Base-by-base conservation (phyloP, 2,888 invertebrate species). In the Cordilura impudica region DNA sequence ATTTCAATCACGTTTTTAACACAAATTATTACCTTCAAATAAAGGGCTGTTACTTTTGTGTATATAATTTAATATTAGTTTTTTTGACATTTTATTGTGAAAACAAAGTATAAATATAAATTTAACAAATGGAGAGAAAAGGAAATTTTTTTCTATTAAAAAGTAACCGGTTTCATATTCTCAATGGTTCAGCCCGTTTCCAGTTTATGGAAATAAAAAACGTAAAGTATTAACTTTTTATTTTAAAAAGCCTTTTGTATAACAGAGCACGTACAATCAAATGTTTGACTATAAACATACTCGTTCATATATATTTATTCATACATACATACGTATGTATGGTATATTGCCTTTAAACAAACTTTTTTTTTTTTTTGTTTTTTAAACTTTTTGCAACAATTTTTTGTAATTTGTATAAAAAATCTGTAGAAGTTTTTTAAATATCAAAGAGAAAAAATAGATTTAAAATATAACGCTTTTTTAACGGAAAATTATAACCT, bases 251-350 rank as follows among this genome's bases (percentile, higher is more conserved):
- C 43, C 70, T 61, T 66, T 79, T 67, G 21, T 56, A 61, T 10
- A 61, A 43, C 47, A n/a, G 58, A 66, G 61, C 79, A 79, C 79
- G 79, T 79, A 79, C 66, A 66, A 54, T 67, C 16, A 43, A n/a
- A n/a, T 35, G 26, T 69, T 67, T 65, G 23, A 39, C 31, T 71
- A 47, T n/a, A n/a, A n/a, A n/a, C n/a, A n/a, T n/a, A n/a, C n/a
- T n/a, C n/a, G n/a, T n/a, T n/a, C n/a, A n/a, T n/a, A n/a, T n/a
- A n/a, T n/a, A n/a, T n/a, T n/a, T n/a, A n/a, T n/a, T n/a, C n/a
- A n/a, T n/a, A n/a, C n/a, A n/a, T n/a, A n/a, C n/a, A n/a, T n/a
- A n/a, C n/a, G n/a, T n/a, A n/a, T n/a, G n/a, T n/a, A n/a, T n/a
- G n/a, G n/a, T n/a, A n/a, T 61, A 60, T 69, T 75, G 56, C 63